phyloP scores from a whole-genome alignment of 2,888 invertebrate species.

The Adelphocoris suturalis region DNA sequence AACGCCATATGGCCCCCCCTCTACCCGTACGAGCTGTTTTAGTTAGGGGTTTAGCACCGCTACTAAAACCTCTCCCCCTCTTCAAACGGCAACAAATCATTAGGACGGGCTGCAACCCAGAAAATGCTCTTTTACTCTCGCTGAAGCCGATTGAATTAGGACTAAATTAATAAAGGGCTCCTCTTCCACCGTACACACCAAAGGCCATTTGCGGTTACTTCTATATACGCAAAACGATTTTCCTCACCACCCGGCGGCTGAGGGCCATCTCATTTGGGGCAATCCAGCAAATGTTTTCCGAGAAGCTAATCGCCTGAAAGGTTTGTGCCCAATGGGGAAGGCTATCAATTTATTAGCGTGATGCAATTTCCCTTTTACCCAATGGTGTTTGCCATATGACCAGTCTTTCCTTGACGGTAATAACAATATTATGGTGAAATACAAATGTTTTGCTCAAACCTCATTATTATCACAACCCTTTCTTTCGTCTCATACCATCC shows the following conservation, averaged over 20 bases:
- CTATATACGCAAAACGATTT: conserved; percentile 44
- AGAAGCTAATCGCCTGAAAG: conserved; percentile 41
- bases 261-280: conserved; percentile 36
- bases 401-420: neutral
- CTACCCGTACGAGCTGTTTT: neutral
- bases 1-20: conserved; percentile 49
- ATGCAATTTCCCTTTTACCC: neutral
- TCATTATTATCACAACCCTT: too few species aligned
- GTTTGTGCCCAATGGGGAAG: conserved; percentile 11
- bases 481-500: too few species aligned
- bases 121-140: conserved; percentile 32
- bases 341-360: conserved; percentile 22
- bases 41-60: conserved; percentile 1
- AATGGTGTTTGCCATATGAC: conserved; percentile 3
- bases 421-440: too few species aligned
- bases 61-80: neutral
- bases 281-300: conserved; percentile 53
- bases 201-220: conserved; percentile 52
- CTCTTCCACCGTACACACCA: neutral
- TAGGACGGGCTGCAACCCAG: conserved; percentile 1
- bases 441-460: too few species aligned
- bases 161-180: conserved; percentile 53
- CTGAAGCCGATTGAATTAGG: conserved; percentile 64
- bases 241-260: neutral
- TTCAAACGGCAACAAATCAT: conserved; percentile 63